Base-by-base conservation (phyloP, 23 tunicate genomes). In the Ciona savignyi region DNA sequence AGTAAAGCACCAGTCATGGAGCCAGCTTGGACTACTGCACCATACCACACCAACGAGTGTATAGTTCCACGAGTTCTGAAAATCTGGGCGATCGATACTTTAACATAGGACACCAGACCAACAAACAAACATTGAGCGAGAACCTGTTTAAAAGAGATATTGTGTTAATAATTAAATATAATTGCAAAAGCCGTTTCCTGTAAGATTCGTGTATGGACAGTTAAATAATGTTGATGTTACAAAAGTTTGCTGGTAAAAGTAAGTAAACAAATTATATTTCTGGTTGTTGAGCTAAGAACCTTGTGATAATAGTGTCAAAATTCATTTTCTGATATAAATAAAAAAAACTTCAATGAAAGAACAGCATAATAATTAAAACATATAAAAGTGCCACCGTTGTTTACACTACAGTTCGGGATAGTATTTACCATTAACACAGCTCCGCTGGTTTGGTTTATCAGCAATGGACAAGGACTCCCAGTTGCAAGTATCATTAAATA, bases 31-130 rank as follows among this genome's bases (percentile, higher is more conserved):
- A 83, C 83, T 30, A 72, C 73, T 32, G 86, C 97, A 2, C 97
- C 97, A 69, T 91, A 91, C 97, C 97, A 91, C 30, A 91, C 80
- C 67, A 91, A 77, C 22, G 91, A 84, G 11, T 73, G 67, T 23
- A 51, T 63, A 61, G 73, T 81, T 34, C 97, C 97, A 32, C 77
- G 42, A 29, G 61, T 60, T 15, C 97, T 77, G 29, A 84, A 80
- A 3, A 91, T 74, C 67, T 84, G 91, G 11, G 88, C 97, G 60
- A 84, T 80, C 24, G 93, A 91, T 2, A 91, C 91, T 76, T 91
- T 91, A n/a, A 88, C 80, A 33, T 70, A 91, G 3, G 97, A 91
- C 22, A 72, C 86, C 28, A 49, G 33, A 48, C 83, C 83, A 29
- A 85, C 86, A 32, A 77, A 91, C 32, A 91, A 26, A 22, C 84